Conservation (phyloP, 2,113 vertebrate genomes). For the Litocranius walleri region DNA sequence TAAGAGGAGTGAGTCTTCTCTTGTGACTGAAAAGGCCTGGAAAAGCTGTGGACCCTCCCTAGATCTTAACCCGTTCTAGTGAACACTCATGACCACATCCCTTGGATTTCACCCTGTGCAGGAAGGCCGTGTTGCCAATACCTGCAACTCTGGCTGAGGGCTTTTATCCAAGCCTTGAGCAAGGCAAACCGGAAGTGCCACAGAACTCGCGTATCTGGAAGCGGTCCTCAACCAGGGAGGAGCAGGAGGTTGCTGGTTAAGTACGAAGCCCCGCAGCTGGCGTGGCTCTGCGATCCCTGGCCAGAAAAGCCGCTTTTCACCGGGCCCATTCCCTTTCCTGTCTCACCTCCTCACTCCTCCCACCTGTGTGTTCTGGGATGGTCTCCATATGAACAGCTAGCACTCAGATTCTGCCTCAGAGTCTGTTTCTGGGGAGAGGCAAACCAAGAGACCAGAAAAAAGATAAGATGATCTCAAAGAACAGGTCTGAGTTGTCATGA, state of each 20-base stretch:
- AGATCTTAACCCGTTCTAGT: not conserved
- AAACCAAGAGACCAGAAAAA: not conserved
- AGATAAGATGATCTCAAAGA: not conserved
- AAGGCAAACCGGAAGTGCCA: not conserved
- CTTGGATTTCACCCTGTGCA: not conserved
- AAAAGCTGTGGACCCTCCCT: not conserved
- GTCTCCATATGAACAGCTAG: not conserved
- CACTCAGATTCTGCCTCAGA: not conserved
- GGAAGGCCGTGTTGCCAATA: not conserved
- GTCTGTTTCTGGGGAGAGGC: not conserved
- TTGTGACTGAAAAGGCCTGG: not conserved
- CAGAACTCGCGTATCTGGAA: not conserved
- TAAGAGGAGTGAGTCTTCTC: not conserved
- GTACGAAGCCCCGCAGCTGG: too few relatives aligned
- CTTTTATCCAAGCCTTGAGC: not conserved
- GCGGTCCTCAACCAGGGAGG: not conserved
- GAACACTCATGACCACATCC: accelerated
- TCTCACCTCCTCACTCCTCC: not conserved
- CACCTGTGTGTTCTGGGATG: not conserved
- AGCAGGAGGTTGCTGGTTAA: not conserved
- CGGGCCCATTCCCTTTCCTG: not conserved
- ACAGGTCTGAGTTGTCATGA: not conserved
- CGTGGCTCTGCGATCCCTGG: not conserved
- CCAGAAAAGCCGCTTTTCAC: not conserved
- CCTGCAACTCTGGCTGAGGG: not conserved